phyloP scores from a whole-genome alignment of 2,113 vertebrate genomes.

The Syngnathus typhle region DNA sequence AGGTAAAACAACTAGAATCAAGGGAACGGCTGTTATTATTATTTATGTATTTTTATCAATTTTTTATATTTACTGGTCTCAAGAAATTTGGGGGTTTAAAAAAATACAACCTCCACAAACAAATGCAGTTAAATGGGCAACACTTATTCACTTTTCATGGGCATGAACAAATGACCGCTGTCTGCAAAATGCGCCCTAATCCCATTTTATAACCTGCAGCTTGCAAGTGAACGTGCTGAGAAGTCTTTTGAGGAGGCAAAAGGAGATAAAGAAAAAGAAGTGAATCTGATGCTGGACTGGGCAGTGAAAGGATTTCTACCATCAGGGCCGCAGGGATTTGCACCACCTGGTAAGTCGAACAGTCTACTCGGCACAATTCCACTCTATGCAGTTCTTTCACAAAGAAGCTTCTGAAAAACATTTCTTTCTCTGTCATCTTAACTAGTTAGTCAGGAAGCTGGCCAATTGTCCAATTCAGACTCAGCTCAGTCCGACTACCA shows the following conservation, averaged over 20 bases:
- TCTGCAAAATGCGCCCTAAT: not conserved
- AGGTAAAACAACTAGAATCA: no score
- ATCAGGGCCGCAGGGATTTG: conserved; percentile 76
- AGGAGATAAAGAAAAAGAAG: conserved; percentile 70
- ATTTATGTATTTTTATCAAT: no score
- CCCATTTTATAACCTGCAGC: conserved; percentile 57
- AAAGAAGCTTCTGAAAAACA: not conserved
- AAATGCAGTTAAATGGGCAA: no score
- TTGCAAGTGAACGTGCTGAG: conserved; percentile 76
- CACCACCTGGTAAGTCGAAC: conserved; percentile 35
- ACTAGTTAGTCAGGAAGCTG: conserved; percentile 6
- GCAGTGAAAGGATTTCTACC: conserved; percentile 85
- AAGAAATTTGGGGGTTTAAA: no score
- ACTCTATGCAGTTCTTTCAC: not conserved
- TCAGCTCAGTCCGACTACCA: conserved; percentile 54
- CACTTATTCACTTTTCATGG: no score
- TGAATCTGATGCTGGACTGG: conserved; percentile 88
- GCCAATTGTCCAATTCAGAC: conserved; percentile 27
- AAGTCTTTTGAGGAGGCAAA: conserved; percentile 72
- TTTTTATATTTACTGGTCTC: no score
- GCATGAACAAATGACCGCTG: not conserved
- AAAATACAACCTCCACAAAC: no score
- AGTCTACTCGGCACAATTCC: not conserved
- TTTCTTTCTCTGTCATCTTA: not conserved
- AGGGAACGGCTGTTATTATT: no score